phyloP scores from a whole-genome alignment of 2,113 vertebrate genomes.

The Dasyurus viverrinus region DNA sequence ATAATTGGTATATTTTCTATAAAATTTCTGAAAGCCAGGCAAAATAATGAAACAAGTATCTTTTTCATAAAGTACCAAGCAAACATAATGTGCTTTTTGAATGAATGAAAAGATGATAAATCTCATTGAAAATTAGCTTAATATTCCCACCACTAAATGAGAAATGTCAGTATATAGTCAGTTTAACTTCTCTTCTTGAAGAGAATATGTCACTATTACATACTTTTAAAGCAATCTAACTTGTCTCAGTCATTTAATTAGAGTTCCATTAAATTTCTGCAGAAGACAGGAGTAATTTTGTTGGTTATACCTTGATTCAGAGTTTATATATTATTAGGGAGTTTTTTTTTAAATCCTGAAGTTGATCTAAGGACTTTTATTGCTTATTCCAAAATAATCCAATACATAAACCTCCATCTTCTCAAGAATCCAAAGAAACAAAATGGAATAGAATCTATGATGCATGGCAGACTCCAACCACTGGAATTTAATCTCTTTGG shows the following conservation, averaged over 20 bases:
- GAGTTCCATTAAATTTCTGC: conserved; percentile 58
- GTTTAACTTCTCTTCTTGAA: background rate
- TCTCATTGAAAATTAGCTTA: conserved; percentile 41
- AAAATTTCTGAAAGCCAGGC: conserved; percentile 20
- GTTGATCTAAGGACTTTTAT: conserved; percentile 37
- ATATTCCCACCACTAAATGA: conserved; percentile 23
- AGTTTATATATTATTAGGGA: conserved; percentile 59
- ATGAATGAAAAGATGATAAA: conserved; percentile 1
- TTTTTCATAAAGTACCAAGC: background rate
- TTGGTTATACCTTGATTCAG: conserved; percentile 13
- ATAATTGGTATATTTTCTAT: background rate
- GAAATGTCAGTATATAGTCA: conserved; percentile 26
- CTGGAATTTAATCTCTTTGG: conserved; percentile 40
- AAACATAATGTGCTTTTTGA: conserved; percentile 22
- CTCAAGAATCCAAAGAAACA: conserved; percentile 8
- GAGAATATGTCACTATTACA: conserved; percentile 19
- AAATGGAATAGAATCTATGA: background rate
- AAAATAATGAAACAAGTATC: background rate
- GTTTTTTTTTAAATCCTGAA: conserved; percentile 49
- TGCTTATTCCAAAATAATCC: conserved; percentile 25
- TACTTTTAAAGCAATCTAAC: conserved; percentile 65
- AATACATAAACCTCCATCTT: conserved; percentile 29
- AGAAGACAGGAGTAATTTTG: conserved; percentile 16
- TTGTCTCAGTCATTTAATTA: conserved; percentile 72
- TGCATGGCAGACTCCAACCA: background rate